Evolutionary conservation across 2,113 vertebrate genomes (phyloP).

Genomic region (Zapornia atra): DNA sequence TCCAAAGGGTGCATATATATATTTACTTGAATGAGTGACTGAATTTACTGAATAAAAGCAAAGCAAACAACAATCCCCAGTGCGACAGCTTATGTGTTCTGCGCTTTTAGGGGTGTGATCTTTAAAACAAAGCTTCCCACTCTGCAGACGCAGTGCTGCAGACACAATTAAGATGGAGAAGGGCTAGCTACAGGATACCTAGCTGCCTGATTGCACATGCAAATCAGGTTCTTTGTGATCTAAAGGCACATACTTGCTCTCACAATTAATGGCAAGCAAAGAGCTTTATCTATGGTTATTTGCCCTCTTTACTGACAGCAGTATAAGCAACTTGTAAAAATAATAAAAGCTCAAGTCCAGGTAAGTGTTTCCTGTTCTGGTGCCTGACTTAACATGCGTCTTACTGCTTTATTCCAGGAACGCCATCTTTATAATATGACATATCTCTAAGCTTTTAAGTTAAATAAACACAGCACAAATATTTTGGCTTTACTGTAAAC

Average conservation of each 20-base stretch:
- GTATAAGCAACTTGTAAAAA: background rate
- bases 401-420: background rate
- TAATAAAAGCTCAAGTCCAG: background rate
- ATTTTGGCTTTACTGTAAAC: conserved; percentile 4
- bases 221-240: background rate
- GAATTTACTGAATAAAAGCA: background rate
- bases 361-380: background rate
- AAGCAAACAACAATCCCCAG: background rate
- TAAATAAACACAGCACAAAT: conserved; percentile 34
- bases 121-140: background rate
- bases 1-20: background rate
- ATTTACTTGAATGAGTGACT: background rate
- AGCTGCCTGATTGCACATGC: background rate
- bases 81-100: background rate
- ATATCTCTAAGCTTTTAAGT: background rate
- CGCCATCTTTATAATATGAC: background rate
- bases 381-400: background rate
- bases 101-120: background rate
- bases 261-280: background rate
- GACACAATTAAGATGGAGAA: background rate
- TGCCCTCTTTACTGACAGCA: background rate
- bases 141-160: background rate
- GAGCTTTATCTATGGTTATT: background rate
- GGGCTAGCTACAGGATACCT: background rate
- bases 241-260: background rate